Percentiles rank a stretch among this genome's conserved stretches.
These are phyloP conservation scores for Phyllotis vaccarum DNA, from an alignment of 2,797 vertebrate species.

Conservation along the genomic window DNA sequence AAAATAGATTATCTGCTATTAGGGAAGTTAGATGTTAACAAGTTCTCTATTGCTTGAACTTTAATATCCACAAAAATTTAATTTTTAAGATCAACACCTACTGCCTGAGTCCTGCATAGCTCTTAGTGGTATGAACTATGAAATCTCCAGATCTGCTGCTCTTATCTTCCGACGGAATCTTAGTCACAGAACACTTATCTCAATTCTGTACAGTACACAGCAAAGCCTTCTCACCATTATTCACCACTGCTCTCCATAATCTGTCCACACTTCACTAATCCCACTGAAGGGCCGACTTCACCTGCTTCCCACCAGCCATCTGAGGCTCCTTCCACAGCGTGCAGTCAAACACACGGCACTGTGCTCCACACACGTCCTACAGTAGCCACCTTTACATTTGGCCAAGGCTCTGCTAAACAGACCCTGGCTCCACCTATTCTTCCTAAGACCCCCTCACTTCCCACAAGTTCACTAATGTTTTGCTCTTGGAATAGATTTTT, in stretches of 20 bases:
- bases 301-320: background rate
- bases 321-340: background rate
- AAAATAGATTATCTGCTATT: conserved; percentile 7
- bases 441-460: background rate
- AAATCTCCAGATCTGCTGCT: background rate
- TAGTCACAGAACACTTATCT: background rate
- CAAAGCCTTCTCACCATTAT: background rate
- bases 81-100: conserved; percentile 26
- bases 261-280: background rate
- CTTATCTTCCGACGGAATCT: background rate
- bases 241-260: background rate
- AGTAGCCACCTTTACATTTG: background rate
- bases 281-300: background rate
- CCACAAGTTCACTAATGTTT: background rate
- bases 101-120: background rate
- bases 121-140: background rate
- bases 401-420: background rate
- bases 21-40: conserved; percentile 24
- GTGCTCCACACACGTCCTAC: background rate
- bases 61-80: conserved; percentile 24
- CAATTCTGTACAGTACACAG: background rate
- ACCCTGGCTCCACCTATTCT: background rate
- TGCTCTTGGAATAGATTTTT: background rate
- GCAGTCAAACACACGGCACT: background rate
- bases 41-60: conserved; percentile 4